Percentiles rank a stretch among this genome's conserved stretches.
phyloP scores from a whole-genome alignment of 23 tunicate species.

The Oikopleura vanhoeffeni region DNA sequence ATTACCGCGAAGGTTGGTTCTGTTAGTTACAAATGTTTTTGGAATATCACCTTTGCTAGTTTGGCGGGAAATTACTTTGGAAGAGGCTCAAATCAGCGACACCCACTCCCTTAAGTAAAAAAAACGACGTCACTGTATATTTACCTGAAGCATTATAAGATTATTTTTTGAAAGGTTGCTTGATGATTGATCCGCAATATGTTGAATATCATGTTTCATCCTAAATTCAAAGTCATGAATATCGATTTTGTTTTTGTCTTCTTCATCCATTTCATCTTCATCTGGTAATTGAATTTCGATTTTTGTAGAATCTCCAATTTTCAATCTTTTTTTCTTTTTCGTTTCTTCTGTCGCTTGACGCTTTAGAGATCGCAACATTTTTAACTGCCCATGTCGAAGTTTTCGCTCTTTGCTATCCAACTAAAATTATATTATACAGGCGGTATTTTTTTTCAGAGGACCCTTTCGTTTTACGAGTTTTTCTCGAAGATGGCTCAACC shows the following conservation, averaged over 20 bases:
- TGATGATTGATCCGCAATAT: slow-evolving; percentile 8
- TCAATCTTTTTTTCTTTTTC: slow-evolving; percentile 23
- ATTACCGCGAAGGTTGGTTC: too few species aligned
- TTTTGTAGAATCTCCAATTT: background rate
- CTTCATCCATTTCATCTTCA: slow-evolving; percentile 21
- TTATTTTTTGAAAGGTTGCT: slow-evolving; percentile 31
- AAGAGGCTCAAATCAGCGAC: too few species aligned
- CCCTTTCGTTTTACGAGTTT: too few species aligned
- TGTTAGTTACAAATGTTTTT: too few species aligned
- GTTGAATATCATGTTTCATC: slow-evolving; percentile 20
- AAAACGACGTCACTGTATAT: too few species aligned
- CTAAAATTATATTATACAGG: too few species aligned
- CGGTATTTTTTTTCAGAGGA: too few species aligned
- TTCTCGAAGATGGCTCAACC: too few species aligned
- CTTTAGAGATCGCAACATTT: background rate
- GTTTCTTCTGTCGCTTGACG: slow-evolving; percentile 14
- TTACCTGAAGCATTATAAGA: slow-evolving; percentile 36
- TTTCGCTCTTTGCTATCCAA: slow-evolving; percentile 1
- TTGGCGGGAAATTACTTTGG: too few species aligned
- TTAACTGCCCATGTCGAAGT: slow-evolving; percentile 2
- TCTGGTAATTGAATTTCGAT: slow-evolving; percentile 15
- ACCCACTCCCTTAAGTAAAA: too few species aligned
- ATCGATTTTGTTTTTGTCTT: slow-evolving; percentile 11
- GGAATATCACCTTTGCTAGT: too few species aligned
- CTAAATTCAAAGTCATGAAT: slow-evolving; percentile 23